phyloP scores from a whole-genome alignment of 2,797 vertebrate genomes.

The Hippopotamyrus pictus region DNA sequence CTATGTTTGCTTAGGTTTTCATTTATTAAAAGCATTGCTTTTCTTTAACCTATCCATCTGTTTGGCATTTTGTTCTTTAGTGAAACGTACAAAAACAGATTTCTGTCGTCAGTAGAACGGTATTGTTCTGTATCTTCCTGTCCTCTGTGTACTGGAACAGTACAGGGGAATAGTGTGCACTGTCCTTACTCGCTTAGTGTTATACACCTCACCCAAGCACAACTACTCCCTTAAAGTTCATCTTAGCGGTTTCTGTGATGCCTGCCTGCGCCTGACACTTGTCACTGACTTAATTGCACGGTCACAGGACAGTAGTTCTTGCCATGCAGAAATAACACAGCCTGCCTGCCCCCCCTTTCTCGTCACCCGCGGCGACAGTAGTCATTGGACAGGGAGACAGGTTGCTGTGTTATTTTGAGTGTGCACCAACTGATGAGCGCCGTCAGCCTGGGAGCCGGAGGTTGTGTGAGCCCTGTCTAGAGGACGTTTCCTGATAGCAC shows the following conservation, averaged over 20 bases:
- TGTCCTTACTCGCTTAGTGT: neutral
- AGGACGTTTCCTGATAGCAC: neutral
- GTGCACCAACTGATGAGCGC: neutral
- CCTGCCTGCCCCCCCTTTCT: neutral
- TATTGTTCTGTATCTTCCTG: neutral
- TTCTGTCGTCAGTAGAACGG: neutral
- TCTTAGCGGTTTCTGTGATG: neutral
- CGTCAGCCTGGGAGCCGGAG: neutral
- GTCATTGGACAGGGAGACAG: neutral
- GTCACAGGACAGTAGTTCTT: neutral
- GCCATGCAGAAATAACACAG: neutral
- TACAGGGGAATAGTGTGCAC: neutral
- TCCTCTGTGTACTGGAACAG: neutral
- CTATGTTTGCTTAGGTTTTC: neutral
- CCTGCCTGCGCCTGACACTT: neutral
- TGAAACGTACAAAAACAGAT: neutral
- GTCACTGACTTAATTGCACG: neutral
- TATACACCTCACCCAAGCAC: neutral
- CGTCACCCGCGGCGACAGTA: neutral
- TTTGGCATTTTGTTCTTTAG: neutral
- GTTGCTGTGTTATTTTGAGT: neutral
- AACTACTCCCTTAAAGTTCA: neutral
- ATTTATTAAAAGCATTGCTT: neutral
- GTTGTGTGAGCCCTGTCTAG: neutral
- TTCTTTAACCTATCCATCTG: neutral